These are phyloP conservation scores for Cinara cedri DNA, from an alignment of 2,888 invertebrate species.

Conservation along the genomic window DNA sequence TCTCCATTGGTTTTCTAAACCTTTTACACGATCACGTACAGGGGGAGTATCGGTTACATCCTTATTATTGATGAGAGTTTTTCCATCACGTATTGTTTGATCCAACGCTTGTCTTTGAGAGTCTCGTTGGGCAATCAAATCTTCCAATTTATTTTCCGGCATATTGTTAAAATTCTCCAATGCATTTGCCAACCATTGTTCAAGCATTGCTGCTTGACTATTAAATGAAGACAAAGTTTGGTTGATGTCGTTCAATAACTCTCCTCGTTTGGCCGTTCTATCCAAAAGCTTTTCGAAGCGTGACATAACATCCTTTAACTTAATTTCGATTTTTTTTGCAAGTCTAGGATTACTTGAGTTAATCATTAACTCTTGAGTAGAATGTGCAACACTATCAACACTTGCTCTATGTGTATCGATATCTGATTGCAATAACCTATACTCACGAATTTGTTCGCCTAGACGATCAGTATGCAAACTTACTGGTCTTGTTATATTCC, in stretches of 20 bases:
- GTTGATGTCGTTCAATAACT: constrained; percentile 82
- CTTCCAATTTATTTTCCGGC: constrained; percentile 66
- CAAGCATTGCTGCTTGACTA: constrained; percentile 72
- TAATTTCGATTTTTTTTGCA: constrained; percentile 86
- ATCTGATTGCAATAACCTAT: constrained; percentile 80
- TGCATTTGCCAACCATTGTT: constrained; percentile 74
- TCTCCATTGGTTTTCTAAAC: constrained; percentile 86
- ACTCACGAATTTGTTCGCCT: constrained; percentile 88
- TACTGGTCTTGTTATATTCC: constrained; percentile 78
- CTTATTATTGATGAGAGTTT: constrained; percentile 79
- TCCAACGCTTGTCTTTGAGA: constrained; percentile 71
- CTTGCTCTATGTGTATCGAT: constrained; percentile 85
- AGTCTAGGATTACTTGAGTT: constrained; percentile 84
- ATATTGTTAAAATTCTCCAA: constrained; percentile 75
- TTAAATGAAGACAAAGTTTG: constrained; percentile 73
- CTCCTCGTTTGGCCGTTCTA: constrained; percentile 77
- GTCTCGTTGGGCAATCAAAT: constrained; percentile 69
- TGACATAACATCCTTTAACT: constrained; percentile 82
- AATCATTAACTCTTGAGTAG: constrained; percentile 80
- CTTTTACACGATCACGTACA: constrained; percentile 83
- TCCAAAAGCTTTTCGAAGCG: constrained; percentile 86
- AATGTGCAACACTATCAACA: constrained; percentile 79
- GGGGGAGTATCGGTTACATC: constrained; percentile 87
- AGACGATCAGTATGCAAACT: constrained; percentile 83
- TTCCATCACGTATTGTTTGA: constrained; percentile 80